These are phyloP conservation scores for Nephrotoma appendiculata DNA, from an alignment of 2,888 invertebrate species.

Conservation along the genomic window DNA sequence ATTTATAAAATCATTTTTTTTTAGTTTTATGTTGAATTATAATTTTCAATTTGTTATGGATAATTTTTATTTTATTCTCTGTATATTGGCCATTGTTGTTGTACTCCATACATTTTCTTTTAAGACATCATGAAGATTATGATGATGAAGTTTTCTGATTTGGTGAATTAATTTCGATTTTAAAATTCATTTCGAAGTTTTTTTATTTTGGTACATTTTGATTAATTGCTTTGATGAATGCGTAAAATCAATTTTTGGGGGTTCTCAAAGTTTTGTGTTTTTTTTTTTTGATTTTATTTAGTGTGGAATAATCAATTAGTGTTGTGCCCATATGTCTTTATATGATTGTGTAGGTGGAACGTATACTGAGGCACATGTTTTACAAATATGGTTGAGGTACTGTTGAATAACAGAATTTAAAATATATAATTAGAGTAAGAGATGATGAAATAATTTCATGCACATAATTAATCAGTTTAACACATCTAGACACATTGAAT, in stretches of 20 bases:
- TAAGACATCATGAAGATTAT: neutral
- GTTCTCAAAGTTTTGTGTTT: neutral
- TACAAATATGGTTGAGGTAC: neutral
- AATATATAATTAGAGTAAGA: neutral
- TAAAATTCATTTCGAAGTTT: neutral
- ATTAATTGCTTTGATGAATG: neutral
- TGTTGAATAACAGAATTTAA: neutral
- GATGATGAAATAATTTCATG: neutral
- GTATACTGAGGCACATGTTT: neutral
- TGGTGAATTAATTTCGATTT: neutral
- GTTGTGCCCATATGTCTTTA: neutral
- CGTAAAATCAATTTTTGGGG: neutral
- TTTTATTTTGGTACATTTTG: neutral
- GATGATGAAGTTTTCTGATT: neutral
- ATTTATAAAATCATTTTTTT: neutral
- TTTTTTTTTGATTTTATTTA: neutral
- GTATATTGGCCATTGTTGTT: neutral
- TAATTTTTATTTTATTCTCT: neutral
- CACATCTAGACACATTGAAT: neutral
- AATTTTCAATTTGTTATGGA: neutral
- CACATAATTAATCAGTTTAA: neutral
- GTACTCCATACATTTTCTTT: neutral
- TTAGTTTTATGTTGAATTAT: neutral
- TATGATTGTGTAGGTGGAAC: neutral
- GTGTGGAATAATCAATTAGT: neutral